Evolutionary conservation across 37 sponge, comb jelly and placozoan species (phyloP).

Genomic region (Diacarnus erythraeanus): DNA sequence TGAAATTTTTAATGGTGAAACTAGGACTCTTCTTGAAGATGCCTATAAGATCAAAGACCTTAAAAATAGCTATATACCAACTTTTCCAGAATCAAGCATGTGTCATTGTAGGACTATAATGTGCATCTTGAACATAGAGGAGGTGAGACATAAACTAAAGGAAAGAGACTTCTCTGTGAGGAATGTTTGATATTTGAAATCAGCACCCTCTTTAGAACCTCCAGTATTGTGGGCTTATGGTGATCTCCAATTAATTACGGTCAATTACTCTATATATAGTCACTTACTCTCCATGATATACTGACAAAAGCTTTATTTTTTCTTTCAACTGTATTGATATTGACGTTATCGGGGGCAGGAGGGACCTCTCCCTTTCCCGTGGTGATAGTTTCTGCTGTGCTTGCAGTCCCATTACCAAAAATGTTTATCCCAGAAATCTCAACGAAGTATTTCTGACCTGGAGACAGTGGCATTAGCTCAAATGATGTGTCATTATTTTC

Average conservation of each 20-base stretch:
- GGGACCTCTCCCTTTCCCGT: not conserved
- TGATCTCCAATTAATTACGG: not conserved
- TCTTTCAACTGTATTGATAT: not conserved
- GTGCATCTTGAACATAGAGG: too few species aligned
- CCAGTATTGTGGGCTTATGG: not conserved
- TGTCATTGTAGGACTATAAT: too few species aligned
- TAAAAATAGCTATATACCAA: too few species aligned
- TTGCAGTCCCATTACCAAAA: not conserved
- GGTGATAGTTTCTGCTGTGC: not conserved
- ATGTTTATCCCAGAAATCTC: not conserved
- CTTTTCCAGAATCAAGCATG: too few species aligned
- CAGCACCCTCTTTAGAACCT: too few species aligned
- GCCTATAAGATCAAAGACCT: too few species aligned
- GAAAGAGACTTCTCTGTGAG: too few species aligned
- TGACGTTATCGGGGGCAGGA: not conserved
- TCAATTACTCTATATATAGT: not conserved
- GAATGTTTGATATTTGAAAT: too few species aligned
- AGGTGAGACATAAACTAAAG: too few species aligned
- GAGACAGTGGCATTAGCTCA: not conserved
- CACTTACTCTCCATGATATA: slow-evolving; percentile 1
- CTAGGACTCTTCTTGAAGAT: too few species aligned
- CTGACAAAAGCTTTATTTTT: not conserved
- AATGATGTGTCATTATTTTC: not conserved
- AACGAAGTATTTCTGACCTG: not conserved
- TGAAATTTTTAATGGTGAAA: too few species aligned